phyloP scores from a whole-genome alignment of 2,797 vertebrate species.

The Pseudochirops cupreus region DNA sequence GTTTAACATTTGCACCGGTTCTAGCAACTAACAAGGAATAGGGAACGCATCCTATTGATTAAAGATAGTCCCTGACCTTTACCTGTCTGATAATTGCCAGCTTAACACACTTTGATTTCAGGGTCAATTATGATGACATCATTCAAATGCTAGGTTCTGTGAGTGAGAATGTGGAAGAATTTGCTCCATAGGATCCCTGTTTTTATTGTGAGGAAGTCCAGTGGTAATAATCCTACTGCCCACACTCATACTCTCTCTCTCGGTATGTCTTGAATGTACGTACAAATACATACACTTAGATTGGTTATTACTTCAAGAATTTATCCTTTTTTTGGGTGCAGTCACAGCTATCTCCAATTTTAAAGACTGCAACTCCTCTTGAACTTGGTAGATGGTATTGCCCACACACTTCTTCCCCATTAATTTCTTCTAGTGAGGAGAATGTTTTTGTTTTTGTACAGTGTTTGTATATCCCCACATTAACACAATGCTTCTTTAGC shows the following conservation, averaged over 20 bases:
- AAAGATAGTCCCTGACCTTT: background rate
- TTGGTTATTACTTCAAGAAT: background rate
- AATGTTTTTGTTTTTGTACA: background rate
- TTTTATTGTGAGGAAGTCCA: background rate
- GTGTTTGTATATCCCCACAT: background rate
- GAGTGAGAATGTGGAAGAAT: background rate
- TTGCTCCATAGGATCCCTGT: background rate
- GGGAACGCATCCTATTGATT: conserved; percentile 32
- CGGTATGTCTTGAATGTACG: background rate
- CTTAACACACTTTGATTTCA: conserved; percentile 5
- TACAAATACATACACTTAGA: background rate
- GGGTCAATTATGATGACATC: conserved; percentile 30
- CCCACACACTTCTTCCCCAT: background rate
- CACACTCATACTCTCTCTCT: background rate
- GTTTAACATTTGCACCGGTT: conserved; percentile 49
- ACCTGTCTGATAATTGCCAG: background rate
- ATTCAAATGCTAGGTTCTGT: background rate
- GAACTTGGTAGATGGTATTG: background rate
- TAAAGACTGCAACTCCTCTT: background rate
- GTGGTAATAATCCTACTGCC: background rate
- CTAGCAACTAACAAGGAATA: conserved; percentile 36
- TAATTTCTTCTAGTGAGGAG: background rate
- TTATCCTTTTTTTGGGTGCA: background rate
- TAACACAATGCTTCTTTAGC: background rate
- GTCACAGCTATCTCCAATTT: background rate